phyloP scores from a whole-genome alignment of 2,888 invertebrate species.

The Oligia strigilis region DNA sequence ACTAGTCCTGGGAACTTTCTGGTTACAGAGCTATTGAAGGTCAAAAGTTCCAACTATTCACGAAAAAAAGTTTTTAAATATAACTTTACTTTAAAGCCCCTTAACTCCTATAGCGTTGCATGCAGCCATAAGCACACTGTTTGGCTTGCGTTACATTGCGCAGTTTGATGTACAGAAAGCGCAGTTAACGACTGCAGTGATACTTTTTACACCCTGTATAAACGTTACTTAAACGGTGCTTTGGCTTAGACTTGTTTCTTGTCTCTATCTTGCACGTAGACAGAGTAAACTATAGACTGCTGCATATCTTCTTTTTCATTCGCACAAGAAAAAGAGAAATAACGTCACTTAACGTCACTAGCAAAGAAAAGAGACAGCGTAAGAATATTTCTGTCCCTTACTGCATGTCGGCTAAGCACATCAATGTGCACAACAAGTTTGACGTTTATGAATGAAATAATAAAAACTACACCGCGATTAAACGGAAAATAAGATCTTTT shows the following conservation, averaged over 20 bases:
- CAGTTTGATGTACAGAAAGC: not conserved
- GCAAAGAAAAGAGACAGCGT: too few relatives aligned
- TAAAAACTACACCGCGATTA: too few relatives aligned
- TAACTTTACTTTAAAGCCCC: too few relatives aligned
- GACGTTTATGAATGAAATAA: too few relatives aligned
- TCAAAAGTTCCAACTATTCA: not conserved
- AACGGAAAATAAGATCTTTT: too few relatives aligned
- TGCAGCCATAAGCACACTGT: not conserved
- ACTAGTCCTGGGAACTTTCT: not conserved
- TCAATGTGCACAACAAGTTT: too few relatives aligned
- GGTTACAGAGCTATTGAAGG: not conserved
- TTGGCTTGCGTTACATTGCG: not conserved
- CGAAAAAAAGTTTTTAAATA: not conserved
- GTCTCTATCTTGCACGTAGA: not conserved
- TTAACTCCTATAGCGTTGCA: not conserved
- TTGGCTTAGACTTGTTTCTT: not conserved
- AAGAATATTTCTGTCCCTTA: too few relatives aligned
- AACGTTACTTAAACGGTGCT: not conserved
- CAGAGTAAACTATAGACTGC: too few relatives aligned
- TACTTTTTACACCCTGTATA: not conserved
- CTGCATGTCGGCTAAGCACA: too few relatives aligned
- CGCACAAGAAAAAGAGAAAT: too few relatives aligned
- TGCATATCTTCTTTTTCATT: too few relatives aligned
- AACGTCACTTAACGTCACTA: too few relatives aligned
- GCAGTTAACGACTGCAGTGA: not conserved